phyloP scores from a whole-genome alignment of 2,113 vertebrate genomes.

The Pungitius pungitius region DNA sequence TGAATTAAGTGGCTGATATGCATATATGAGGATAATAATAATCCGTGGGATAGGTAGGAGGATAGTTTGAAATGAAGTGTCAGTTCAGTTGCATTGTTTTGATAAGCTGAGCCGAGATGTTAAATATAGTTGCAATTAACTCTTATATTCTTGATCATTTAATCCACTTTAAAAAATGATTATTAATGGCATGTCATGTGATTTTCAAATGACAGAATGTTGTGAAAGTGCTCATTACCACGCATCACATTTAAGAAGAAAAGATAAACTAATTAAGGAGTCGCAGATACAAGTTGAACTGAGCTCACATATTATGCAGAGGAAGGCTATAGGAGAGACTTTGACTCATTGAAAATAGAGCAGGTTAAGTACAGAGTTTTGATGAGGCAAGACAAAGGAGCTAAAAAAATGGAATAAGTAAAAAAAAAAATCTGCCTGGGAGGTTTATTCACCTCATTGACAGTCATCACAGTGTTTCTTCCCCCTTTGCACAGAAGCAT shows the following conservation, averaged over 20 bases:
- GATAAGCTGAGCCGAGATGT: neutral
- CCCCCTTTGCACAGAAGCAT: constrained; percentile 14
- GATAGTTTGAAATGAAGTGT: neutral
- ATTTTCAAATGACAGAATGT: neutral
- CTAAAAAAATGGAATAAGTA: constrained; percentile 2
- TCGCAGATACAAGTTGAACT: too few relatives aligned
- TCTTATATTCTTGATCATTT: neutral
- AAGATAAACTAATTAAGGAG: too few relatives aligned
- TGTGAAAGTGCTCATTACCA: neutral
- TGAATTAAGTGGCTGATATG: constrained; percentile 26
- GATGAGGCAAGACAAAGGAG: neutral
- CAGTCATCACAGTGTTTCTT: constrained; percentile 3
- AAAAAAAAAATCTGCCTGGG: constrained; percentile 21
- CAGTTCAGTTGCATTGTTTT: neutral
- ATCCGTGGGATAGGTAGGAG: neutral
- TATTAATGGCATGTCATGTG: neutral
- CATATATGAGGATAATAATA: neutral
- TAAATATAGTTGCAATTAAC: neutral
- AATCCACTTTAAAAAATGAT: neutral
- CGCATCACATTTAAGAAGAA: neutral
- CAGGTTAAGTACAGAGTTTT: neutral
- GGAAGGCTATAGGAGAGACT: neutral
- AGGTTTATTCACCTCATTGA: constrained; percentile 15
- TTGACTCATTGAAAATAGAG: constrained; percentile 11
- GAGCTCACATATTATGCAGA: too few relatives aligned